Conservation (phyloP, 2,113 vertebrate genomes). For the Promerops cafer region DNA sequence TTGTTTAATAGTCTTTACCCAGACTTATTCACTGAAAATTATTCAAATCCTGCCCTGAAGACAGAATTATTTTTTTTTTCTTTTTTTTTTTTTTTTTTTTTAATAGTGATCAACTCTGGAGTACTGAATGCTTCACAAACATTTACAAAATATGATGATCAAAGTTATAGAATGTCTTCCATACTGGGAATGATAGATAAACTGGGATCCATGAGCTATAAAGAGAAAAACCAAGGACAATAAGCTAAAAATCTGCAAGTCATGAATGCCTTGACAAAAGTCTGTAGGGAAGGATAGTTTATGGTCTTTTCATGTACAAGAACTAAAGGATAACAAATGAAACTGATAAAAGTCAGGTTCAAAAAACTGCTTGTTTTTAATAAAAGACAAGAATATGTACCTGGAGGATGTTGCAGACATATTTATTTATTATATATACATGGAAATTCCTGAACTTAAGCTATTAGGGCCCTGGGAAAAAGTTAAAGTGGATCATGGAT, state of each 20-base stretch:
- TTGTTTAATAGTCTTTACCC: neutral
- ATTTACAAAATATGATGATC: neutral
- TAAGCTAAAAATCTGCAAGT: neutral
- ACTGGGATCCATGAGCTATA: neutral
- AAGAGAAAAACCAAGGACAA: neutral
- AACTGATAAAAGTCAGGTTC: neutral
- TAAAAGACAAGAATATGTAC: neutral
- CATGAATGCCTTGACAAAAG: neutral
- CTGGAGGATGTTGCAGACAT: neutral
- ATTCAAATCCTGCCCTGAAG: neutral
- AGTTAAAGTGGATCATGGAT: neutral
- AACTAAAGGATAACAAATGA: neutral
- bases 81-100: neutral
- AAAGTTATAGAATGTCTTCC: neutral
- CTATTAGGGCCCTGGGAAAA: neutral
- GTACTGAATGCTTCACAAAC: neutral
- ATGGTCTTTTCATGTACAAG: neutral
- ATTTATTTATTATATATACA: neutral
- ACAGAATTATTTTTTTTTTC: conserved; percentile 15
- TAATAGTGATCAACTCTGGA: neutral
- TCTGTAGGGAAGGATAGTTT: neutral
- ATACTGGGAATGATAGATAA: neutral
- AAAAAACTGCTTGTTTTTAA: neutral
- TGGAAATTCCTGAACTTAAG: neutral
- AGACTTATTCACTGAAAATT: neutral